Evolutionary conservation across 2,797 vertebrate species (phyloP), one percentile per base, ranked within the genome.

Genomic region (Leuciscus waleckii): DNA sequence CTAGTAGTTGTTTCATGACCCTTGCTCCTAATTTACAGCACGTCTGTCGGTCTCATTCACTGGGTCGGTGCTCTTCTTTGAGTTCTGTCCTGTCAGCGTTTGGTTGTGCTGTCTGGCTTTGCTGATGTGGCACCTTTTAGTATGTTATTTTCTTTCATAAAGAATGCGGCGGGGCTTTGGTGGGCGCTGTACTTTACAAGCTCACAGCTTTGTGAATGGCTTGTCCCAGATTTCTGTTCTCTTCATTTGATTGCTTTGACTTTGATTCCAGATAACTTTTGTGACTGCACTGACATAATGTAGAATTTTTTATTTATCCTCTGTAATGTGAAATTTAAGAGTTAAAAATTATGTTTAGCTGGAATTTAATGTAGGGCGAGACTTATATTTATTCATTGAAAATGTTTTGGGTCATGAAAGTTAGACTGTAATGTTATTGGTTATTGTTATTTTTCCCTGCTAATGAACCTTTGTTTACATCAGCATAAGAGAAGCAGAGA

Each of bases 61-160:
- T 43, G 41, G 35, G 9, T 43, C 39, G 2, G 29, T 43, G 73
- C 56, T 80, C 67, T 65, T 58, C 51, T 81, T 76, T 79, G 70
- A 88, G 91, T 93, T 94, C 89, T 93, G 92, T 92, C 85, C 65
- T 90, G 94, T 94, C 94, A 93, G 94, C 94, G 92, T 82, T 84
- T 13, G 88, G 88, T 89, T 90, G 90, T 90, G 88, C 80, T 89
- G 79, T 79, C 19, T 82, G 69, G 21, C 41, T 79, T 87, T 93
- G 95, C 94, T 95, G 95, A 95, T 95, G 92, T 93, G 92, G 94
- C 94, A 91, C 73, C 91, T 91, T 91, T 86, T 79, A 87, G 87
- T 68, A 87, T 86, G 90, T 90, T 88, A 90, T 94, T 92, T 93
- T 90, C 83, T 71, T 90, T 92, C 87, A 90, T 89, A 91, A 89